phyloP scores from a whole-genome alignment of 2,888 invertebrate genomes.

The Chrysolina oricalcia region DNA sequence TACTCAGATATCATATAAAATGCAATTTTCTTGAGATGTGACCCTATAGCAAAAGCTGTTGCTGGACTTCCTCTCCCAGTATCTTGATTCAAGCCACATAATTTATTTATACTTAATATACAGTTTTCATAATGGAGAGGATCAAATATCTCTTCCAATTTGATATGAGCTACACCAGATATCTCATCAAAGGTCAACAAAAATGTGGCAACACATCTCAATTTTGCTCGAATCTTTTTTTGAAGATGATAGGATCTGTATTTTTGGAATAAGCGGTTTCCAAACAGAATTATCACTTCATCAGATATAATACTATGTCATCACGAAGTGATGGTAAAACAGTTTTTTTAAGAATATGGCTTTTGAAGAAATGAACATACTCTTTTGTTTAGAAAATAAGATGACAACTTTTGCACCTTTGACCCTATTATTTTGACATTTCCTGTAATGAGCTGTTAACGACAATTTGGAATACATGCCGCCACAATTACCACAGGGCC shows the following conservation, averaged over 20 bases:
- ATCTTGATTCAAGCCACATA: constrained; percentile 14
- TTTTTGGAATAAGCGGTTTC: constrained; percentile 21
- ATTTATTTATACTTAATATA: constrained; percentile 19
- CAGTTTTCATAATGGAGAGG: constrained; percentile 2
- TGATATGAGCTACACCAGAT: not conserved
- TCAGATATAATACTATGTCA: constrained; percentile 6
- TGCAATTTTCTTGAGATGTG: constrained; percentile 17
- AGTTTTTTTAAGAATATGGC: not conserved
- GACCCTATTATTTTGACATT: not conserved
- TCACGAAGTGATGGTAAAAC: constrained; percentile 1
- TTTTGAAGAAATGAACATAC: not conserved
- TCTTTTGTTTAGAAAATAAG: not conserved
- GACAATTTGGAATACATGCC: too few relatives aligned
- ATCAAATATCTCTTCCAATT: constrained; percentile 23
- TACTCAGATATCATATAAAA: constrained; percentile 21
- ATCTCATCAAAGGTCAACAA: not conserved
- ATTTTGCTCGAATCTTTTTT: constrained; percentile 18
- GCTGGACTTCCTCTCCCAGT: constrained; percentile 10
- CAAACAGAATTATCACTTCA: constrained; percentile 8
- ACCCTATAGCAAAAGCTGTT: constrained; percentile 8
- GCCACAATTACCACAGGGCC: too few relatives aligned
- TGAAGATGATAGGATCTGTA: constrained; percentile 22
- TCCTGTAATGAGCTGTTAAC: constrained; percentile 8
- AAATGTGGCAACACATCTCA: constrained; percentile 13
- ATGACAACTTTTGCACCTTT: not conserved